phyloP scores from a whole-genome alignment of 2,797 vertebrate genomes.

The Champsocephalus esox region DNA sequence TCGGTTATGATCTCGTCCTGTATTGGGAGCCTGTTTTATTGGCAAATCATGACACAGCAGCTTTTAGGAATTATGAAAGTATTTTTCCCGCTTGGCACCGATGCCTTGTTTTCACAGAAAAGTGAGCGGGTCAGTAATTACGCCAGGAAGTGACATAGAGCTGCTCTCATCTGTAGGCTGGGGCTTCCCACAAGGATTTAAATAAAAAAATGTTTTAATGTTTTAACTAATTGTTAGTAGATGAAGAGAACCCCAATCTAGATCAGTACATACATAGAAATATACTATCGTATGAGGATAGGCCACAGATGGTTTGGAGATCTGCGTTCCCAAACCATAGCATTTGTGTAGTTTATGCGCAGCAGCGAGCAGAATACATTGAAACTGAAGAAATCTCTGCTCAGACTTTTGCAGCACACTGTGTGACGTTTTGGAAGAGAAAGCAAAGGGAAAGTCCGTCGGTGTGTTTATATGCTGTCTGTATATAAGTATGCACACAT shows the following conservation, averaged over 20 bases:
- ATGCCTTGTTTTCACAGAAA: too few relatives aligned
- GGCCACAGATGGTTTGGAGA: background rate
- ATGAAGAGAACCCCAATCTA: background rate
- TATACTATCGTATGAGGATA: background rate
- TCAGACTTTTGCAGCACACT: background rate
- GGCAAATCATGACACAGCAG: too few relatives aligned
- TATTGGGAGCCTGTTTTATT: too few relatives aligned
- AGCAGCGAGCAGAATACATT: background rate
- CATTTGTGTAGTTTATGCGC: conserved; percentile 11
- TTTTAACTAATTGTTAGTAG: background rate
- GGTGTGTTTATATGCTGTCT: conserved; percentile 7
- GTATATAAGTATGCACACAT: conserved; percentile 27
- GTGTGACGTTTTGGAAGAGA: conserved; percentile 17
- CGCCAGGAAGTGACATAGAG: too few relatives aligned
- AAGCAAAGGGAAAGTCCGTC: conserved; percentile 17
- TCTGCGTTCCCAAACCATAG: background rate
- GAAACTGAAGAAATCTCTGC: conserved; percentile 10
- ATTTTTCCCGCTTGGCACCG: too few relatives aligned
- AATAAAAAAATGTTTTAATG: background rate
- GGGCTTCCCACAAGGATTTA: background rate
- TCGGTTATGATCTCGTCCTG: too few relatives aligned
- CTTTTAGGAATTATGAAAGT: too few relatives aligned
- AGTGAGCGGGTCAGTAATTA: too few relatives aligned
- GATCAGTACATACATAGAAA: background rate
- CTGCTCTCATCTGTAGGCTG: background rate